phyloP scores from a whole-genome alignment of 2,888 invertebrate species.

The Smittia aterrima region DNA sequence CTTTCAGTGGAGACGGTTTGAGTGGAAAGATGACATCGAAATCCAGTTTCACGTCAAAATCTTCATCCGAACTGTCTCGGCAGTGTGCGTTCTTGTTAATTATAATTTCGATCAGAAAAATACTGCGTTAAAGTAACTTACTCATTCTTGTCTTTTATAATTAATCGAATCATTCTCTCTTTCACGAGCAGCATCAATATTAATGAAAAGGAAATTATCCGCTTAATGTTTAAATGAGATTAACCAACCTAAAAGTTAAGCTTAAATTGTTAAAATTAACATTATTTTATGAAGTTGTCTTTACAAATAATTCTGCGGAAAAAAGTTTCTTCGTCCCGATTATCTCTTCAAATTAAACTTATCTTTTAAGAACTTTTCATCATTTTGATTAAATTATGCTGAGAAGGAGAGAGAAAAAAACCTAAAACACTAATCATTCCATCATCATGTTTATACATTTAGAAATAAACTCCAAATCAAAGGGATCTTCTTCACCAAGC shows the following conservation, averaged over 20 bases:
- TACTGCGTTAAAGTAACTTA: conserved; percentile 16
- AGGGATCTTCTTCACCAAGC: neutral
- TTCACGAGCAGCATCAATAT: neutral
- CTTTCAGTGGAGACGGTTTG: neutral
- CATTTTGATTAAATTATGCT: conserved; percentile 22
- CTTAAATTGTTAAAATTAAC: neutral
- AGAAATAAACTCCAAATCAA: neutral
- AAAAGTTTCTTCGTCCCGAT: neutral
- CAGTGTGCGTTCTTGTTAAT: neutral
- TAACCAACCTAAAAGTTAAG: neutral
- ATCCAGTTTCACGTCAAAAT: neutral
- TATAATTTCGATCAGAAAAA: neutral
- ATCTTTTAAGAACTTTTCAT: neutral
- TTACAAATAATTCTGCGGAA: neutral
- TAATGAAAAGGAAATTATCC: neutral
- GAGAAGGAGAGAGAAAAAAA: conserved; percentile 10
- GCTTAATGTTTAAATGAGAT: conserved; percentile 3
- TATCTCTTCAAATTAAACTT: neutral
- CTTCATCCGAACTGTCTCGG: neutral
- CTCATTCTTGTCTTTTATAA: conserved; percentile 3
- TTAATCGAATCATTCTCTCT: neutral
- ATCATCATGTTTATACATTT: neutral
- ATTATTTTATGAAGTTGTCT: neutral
- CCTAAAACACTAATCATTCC: conserved; percentile 5
- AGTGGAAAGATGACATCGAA: neutral